Base-by-base conservation (phyloP, 2,797 vertebrate genomes). In the Alca torda region DNA sequence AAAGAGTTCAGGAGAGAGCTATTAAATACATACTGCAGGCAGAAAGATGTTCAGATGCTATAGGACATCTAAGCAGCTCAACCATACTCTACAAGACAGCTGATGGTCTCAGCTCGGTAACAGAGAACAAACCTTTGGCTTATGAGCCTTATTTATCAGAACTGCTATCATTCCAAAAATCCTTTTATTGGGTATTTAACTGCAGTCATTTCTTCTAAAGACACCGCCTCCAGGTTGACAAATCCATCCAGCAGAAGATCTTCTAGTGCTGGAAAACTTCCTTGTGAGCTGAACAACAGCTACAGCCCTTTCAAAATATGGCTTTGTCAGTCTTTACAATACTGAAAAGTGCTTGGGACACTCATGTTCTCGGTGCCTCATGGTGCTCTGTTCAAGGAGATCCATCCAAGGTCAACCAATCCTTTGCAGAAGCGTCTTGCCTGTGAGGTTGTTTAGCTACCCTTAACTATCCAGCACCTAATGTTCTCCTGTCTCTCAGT, bases 111-210 rank as follows among this genome's bases (percentile, higher is more conserved):
- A 90, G 33, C 37, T 75, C 37, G 4, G 10, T 84, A 37, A 69
- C 13, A 43, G 7, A 80, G 64, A 89, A 50, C 4, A 80, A 87
- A 67, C 18, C 43, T 80, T 60, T 84, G 53, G 7, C 2, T 91
- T 88, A 84, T 43, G 21, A 82, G n/a, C 20, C 26, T 79, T 63
- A 65, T 84, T 88, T 84, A 54, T 65, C 33, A 79, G 57, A 45
- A 78, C 60, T 50, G 54, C 10, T 35, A 4, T 85, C 78, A 57
- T 53, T 69, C 24, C 31, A 31, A 72, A 53, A 78, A 87, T 50
- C 6, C 11, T 84, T 84, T 87, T 54, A 67, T 26, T 51, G 18
- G 5, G 5, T 35, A 26, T 56, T 79, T 84, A 68, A 51, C 46
- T 81, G 26, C 35, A 68, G 30, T 15, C 0, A 43, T 75, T 78